phyloP scores from a whole-genome alignment of 2,797 vertebrate species.

The Danio choprae region DNA sequence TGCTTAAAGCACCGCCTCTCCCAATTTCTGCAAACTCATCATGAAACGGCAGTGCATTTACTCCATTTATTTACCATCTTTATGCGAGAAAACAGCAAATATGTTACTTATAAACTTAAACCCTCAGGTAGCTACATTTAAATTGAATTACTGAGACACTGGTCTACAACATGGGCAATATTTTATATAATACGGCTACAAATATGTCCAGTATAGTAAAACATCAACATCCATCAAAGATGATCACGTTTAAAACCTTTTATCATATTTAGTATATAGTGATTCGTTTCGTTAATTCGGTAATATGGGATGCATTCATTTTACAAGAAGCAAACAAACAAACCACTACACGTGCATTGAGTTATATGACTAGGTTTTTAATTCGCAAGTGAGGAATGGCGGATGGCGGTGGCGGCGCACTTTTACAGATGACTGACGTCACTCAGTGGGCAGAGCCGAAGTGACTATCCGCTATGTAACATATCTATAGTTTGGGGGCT shows the following conservation, averaged over 20 bases:
- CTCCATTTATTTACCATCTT: not conserved
- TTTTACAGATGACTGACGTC: not conserved
- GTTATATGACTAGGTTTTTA: not conserved
- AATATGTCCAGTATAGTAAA: not conserved
- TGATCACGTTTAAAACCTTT: not conserved
- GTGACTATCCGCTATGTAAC: not conserved
- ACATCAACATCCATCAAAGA: not conserved
- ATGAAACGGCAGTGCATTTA: not conserved
- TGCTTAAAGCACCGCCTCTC: not conserved
- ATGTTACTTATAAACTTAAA: not conserved
- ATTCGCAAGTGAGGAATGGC: not conserved
- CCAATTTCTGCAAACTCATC: conserved; percentile 49
- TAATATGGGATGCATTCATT: not conserved
- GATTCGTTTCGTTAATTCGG: not conserved
- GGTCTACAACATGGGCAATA: not conserved
- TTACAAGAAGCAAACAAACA: not conserved
- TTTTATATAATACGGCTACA: no score
- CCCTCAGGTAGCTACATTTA: not conserved
- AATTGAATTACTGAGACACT: not conserved
- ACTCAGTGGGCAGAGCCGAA: not conserved
- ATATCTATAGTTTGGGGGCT: not conserved
- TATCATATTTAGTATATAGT: no score
- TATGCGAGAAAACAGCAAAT: not conserved
- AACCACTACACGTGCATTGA: not conserved
- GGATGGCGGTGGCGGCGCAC: not conserved